Conservation (phyloP, 2,113 vertebrate genomes). For the Zonotrichia leucophrys region DNA sequence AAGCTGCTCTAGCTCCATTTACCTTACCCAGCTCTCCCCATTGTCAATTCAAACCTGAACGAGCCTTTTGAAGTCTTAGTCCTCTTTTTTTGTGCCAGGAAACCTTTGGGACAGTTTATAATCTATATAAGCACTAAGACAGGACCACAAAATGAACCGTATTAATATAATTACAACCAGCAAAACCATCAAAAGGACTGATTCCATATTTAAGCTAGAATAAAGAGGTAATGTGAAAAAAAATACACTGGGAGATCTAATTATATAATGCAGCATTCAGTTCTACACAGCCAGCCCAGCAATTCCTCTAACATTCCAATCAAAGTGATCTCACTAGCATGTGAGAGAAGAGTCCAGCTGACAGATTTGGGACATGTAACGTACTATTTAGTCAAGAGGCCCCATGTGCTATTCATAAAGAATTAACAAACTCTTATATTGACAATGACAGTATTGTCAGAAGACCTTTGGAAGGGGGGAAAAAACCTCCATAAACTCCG, state of each 20-base stretch:
- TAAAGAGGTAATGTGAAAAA: constrained; percentile 51
- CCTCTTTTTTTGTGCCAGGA: constrained; percentile 52
- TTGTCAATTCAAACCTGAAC: background rate
- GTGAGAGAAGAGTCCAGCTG: constrained; percentile 76
- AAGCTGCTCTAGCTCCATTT: background rate
- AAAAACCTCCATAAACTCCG: constrained; percentile 68
- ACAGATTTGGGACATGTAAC: constrained; percentile 72
- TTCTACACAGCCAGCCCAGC: constrained; percentile 23
- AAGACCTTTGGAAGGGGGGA: constrained; percentile 69
- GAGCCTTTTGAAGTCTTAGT: constrained; percentile 25
- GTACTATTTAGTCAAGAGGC: constrained; percentile 77
- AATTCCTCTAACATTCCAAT: constrained; percentile 62
- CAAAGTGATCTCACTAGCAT: constrained; percentile 74
- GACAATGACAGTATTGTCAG: constrained; percentile 91
- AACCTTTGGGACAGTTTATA: constrained; percentile 58
- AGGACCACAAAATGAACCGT: constrained; percentile 78
- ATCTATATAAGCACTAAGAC: constrained; percentile 70
- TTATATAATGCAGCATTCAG: constrained; percentile 45
- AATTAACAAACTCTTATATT: constrained; percentile 76
- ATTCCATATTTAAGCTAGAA: constrained; percentile 54
- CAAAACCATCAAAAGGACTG: constrained; percentile 71
- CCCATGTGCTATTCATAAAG: constrained; percentile 78
- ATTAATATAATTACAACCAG: constrained; percentile 72
- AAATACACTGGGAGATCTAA: constrained; percentile 42
- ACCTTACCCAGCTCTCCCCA: background rate